phyloP scores from a whole-genome alignment of 1,140 invertebrate species.

The Cyphomyrmex costatus region DNA sequence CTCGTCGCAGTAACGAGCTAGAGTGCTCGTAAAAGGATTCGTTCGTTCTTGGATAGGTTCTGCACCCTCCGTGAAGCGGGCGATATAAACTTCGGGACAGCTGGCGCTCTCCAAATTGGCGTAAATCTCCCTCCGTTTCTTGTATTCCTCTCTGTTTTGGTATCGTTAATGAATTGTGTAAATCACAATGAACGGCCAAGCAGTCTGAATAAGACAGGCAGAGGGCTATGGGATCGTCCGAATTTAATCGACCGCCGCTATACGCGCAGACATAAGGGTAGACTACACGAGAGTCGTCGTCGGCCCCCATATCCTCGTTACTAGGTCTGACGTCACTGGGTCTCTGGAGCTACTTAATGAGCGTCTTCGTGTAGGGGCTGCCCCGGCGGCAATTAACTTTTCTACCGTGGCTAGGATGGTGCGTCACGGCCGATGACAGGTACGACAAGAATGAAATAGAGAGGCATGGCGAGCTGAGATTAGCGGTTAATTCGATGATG shows the following conservation, averaged over 20 bases:
- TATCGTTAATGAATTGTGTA: slow-evolving; percentile 77
- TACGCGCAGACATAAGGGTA: slow-evolving; percentile 68
- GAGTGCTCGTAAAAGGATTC: slow-evolving; percentile 72
- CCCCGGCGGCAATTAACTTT: slow-evolving; percentile 71
- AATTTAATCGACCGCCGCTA: slow-evolving; percentile 72
- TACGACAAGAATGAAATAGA: slow-evolving; percentile 69
- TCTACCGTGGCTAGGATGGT: slow-evolving; percentile 65
- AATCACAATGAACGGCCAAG: slow-evolving; percentile 73
- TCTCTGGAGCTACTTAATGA: slow-evolving; percentile 69
- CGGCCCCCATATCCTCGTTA: slow-evolving; percentile 71
- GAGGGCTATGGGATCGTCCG: slow-evolving; percentile 45
- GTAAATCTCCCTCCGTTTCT: slow-evolving; percentile 68
- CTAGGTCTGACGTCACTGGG: slow-evolving; percentile 68
- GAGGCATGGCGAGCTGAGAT: slow-evolving; percentile 49
- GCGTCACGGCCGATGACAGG: slow-evolving; percentile 69
- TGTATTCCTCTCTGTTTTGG: background rate
- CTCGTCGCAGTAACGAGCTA: slow-evolving; percentile 68
- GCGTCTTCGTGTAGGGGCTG: slow-evolving; percentile 65
- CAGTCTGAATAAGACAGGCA: slow-evolving; percentile 66
- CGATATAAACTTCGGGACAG: slow-evolving; percentile 63
- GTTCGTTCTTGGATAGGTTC: slow-evolving; percentile 35
- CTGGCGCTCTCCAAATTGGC: slow-evolving; percentile 65
- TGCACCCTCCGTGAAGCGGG: slow-evolving; percentile 33
- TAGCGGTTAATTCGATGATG: slow-evolving; percentile 68
- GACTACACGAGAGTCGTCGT: slow-evolving; percentile 62